Evolutionary conservation across 2,888 invertebrate species (phyloP).

Genomic region (Lucinisca nassula): DNA sequence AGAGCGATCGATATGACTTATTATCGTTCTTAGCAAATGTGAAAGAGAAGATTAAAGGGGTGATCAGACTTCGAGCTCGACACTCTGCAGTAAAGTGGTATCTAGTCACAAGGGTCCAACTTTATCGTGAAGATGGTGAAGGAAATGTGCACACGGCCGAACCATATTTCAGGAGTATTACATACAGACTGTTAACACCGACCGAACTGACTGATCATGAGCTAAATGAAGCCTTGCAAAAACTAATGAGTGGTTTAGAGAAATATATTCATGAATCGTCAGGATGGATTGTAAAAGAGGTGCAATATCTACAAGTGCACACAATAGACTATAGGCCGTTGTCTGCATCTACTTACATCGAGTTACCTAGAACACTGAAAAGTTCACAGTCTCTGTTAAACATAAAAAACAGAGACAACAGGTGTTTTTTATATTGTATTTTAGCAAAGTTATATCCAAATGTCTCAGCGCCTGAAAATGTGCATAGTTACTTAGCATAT

Average conservation of each 20-base stretch:
- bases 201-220: neutral
- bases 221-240: neutral
- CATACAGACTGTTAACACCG: neutral
- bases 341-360: conserved; percentile 5
- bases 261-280: neutral
- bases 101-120: neutral
- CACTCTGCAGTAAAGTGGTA: neutral
- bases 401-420: conserved; percentile 21
- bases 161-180: neutral
- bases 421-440: conserved; percentile 20
- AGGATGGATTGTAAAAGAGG: neutral
- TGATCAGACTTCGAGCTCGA: neutral
- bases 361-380: neutral
- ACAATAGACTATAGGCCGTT: conserved; percentile 10
- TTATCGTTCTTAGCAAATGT: neutral
- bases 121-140: neutral
- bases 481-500: neutral
- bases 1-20: neutral
- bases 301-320: neutral
- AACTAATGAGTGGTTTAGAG: neutral
- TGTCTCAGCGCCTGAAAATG: neutral
- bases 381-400: neutral
- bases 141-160: neutral
- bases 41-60: neutral
- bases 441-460: conserved; percentile 13